phyloP scores from a whole-genome alignment of 2,113 vertebrate genomes.

The Paralichthys olivaceus region DNA sequence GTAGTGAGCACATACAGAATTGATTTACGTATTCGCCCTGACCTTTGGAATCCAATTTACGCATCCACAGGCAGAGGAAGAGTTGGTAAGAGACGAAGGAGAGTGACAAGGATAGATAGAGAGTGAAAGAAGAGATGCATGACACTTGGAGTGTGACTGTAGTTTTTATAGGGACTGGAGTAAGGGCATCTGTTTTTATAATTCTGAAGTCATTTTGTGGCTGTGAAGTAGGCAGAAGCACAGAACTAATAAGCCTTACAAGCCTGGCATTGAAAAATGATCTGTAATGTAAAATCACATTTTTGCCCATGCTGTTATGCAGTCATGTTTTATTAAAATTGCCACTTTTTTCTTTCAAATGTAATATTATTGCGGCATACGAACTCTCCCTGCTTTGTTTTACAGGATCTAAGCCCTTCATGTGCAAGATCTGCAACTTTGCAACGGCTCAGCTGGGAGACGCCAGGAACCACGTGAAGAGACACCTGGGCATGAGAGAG shows the following conservation, averaged over 20 bases:
- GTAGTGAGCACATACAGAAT: slow-evolving; percentile 76
- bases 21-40: slow-evolving; percentile 82
- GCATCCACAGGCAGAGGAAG: slow-evolving; percentile 73
- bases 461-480: slow-evolving; percentile 98
- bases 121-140: slow-evolving; percentile 56
- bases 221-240: slow-evolving; percentile 47
- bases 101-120: slow-evolving; percentile 74
- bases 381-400: slow-evolving; percentile 48
- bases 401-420: slow-evolving; percentile 98
- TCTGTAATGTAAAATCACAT: slow-evolving; percentile 38
- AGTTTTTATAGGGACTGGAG: slow-evolving; percentile 56
- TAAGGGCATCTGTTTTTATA: slow-evolving; percentile 57
- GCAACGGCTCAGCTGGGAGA: slow-evolving; percentile 98
- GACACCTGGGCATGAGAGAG: slow-evolving; percentile 98
- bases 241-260: slow-evolving; percentile 44
- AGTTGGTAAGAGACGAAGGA: slow-evolving; percentile 70
- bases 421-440: slow-evolving; percentile 99
- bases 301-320: slow-evolving; percentile 21
- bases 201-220: slow-evolving; percentile 45
- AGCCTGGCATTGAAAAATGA: slow-evolving; percentile 48
- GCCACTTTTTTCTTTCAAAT: slow-evolving; percentile 34
- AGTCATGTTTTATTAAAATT: slow-evolving; percentile 53
- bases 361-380: slow-evolving; percentile 23
- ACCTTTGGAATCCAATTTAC: slow-evolving; percentile 84
- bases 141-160: slow-evolving; percentile 66